Evolutionary conservation across 2,113 vertebrate genomes (phyloP).

Genomic region (Ursus arctos): DNA sequence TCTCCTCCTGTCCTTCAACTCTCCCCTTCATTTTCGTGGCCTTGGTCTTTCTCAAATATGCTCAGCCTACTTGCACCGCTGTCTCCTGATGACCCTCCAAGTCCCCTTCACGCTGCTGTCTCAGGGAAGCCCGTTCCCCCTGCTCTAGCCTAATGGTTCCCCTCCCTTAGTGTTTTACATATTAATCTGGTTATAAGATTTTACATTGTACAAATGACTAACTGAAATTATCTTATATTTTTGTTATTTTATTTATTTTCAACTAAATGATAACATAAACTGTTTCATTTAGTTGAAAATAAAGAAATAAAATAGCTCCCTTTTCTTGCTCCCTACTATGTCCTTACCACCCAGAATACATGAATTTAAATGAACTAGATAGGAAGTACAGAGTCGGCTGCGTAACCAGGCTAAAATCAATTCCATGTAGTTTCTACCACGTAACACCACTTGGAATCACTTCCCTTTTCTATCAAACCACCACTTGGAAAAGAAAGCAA

Average conservation of each 20-base stretch:
- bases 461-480: not conserved
- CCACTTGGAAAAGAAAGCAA: not conserved
- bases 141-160: not conserved
- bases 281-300: no score
- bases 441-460: not conserved
- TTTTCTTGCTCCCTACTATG: not conserved
- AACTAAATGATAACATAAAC: not conserved
- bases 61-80: no score
- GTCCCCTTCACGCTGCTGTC: not conserved
- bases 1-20: not conserved
- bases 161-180: not conserved
- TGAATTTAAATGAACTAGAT: not conserved
- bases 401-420: not conserved
- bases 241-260: not conserved
- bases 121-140: not conserved
- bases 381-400: not conserved
- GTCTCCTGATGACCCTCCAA: not conserved
- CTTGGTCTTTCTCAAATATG: not conserved
- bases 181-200: not conserved
- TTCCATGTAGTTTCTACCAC: not conserved
- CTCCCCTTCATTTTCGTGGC: not conserved
- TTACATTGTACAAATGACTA: not conserved
- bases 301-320: not conserved
- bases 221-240: not conserved
- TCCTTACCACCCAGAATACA: not conserved